Evolutionary conservation across 2,888 invertebrate species (phyloP).

Genomic region (Agrotis ipsilon): DNA sequence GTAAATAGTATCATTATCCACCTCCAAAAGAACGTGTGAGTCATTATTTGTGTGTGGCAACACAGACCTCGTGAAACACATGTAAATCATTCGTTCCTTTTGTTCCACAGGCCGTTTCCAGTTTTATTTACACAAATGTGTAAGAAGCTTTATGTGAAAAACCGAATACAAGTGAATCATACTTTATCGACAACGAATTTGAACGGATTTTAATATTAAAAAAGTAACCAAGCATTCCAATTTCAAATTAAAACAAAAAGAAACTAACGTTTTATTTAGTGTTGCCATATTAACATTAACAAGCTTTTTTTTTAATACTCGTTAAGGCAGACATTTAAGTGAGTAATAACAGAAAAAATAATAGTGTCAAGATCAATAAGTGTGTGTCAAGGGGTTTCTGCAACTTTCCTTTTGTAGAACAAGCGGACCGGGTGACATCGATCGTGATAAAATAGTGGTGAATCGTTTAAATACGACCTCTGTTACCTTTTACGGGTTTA

Average conservation of each 20-base stretch:
- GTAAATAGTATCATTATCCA: conserved; percentile 66
- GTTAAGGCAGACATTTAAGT: conserved; percentile 70
- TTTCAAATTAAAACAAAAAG: conserved; percentile 62
- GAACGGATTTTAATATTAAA: conserved; percentile 72
- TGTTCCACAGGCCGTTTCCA: conserved; percentile 80
- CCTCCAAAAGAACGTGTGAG: conserved; percentile 76
- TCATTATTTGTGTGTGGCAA: conserved; percentile 78
- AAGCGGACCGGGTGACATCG: conserved; percentile 83
- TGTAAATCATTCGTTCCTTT: conserved; percentile 78
- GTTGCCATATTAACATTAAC: conserved; percentile 89
- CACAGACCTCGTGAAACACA: conserved; percentile 76
- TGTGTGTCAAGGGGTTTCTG: conserved; percentile 88
- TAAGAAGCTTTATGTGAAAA: conserved; percentile 80
- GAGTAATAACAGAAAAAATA: conserved; percentile 77
- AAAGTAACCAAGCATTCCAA: conserved; percentile 85
- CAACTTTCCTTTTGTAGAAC: conserved; percentile 89
- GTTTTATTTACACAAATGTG: conserved; percentile 86
- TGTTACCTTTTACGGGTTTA: conserved; percentile 72
- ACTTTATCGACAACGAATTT: conserved; percentile 69
- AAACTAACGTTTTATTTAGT: conserved; percentile 79
- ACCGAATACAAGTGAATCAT: conserved; percentile 78
- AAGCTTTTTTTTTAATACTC: conserved; percentile 69
- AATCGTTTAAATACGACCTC: conserved; percentile 83
- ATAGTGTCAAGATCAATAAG: conserved; percentile 88
- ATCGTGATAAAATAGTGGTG: conserved; percentile 79